A percentile compares a stretch with the other conserved stretches of the same genome.
Evolutionary conservation across 2,113 vertebrate species (phyloP).

Genomic region (Laticauda laticaudata): DNA sequence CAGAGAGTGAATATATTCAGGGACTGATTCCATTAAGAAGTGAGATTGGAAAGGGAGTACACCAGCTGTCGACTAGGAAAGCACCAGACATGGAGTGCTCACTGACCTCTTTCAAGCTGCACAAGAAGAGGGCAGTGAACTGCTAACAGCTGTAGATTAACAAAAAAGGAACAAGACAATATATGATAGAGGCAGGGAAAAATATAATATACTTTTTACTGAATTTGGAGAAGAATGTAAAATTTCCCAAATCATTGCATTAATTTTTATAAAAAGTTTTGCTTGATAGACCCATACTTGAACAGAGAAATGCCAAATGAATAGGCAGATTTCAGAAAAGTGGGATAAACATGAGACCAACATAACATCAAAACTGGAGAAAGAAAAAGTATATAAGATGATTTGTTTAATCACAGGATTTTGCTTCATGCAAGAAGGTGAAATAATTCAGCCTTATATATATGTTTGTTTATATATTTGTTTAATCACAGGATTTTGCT

Average conservation of each 20-base stretch:
- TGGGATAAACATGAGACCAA: background rate
- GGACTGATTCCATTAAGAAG: background rate
- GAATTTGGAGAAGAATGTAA: background rate
- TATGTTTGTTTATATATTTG: too few species aligned
- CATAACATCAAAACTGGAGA: background rate
- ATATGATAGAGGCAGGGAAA: background rate
- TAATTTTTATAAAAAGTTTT: background rate
- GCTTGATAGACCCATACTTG: background rate
- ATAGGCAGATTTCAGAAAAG: background rate
- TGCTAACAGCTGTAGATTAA: background rate
- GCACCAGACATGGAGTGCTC: background rate
- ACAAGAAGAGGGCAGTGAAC: background rate
- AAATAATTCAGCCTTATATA: background rate
- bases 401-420: background rate
- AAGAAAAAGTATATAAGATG: background rate
- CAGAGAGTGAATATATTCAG: background rate
- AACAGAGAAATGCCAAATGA: background rate
- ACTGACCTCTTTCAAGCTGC: background rate
- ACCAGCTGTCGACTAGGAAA: background rate
- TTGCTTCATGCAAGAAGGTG: background rate
- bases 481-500: background rate
- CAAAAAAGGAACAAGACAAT: background rate
- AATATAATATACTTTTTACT: background rate
- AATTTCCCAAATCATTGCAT: background rate
- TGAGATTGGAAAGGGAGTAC: background rate